These are phyloP conservation scores for Nineta flava DNA, from an alignment of 2,888 invertebrate genomes.

Conservation along the genomic window DNA sequence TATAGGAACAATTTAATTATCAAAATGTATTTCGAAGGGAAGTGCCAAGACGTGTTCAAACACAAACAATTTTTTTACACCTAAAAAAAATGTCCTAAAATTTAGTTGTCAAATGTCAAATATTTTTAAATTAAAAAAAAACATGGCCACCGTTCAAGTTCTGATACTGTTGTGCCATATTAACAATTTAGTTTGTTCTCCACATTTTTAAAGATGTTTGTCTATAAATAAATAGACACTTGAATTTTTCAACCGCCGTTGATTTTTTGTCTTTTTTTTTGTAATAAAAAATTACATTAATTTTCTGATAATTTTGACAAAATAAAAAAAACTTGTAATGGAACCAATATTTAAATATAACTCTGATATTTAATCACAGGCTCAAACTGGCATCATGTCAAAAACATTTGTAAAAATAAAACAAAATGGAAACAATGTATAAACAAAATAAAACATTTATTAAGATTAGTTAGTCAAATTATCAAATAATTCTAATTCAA, in stretches of 20 bases:
- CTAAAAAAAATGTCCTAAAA: not conserved
- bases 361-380: not conserved
- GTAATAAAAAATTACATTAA: no score
- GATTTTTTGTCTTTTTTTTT: no score
- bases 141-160: not conserved
- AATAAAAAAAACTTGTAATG: not conserved
- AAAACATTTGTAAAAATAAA: not conserved
- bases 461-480: not conserved
- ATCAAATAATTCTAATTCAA: not conserved
- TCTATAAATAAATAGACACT: no score
- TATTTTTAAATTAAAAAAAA: no score
- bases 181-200: no score
- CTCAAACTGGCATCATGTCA: constrained; percentile 1
- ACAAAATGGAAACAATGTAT: not conserved
- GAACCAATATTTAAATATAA: not conserved
- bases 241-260: no score
- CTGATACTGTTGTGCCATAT: not conserved
- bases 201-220: no score
- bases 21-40: not conserved
- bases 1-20: no score
- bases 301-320: no score
- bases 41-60: constrained; percentile 4
- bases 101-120: no score
- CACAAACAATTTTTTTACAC: not conserved
- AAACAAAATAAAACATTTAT: constrained; percentile 1